Base-by-base conservation (phyloP, 2,888 invertebrate genomes). In the Ceratothoa steindachneri region DNA sequence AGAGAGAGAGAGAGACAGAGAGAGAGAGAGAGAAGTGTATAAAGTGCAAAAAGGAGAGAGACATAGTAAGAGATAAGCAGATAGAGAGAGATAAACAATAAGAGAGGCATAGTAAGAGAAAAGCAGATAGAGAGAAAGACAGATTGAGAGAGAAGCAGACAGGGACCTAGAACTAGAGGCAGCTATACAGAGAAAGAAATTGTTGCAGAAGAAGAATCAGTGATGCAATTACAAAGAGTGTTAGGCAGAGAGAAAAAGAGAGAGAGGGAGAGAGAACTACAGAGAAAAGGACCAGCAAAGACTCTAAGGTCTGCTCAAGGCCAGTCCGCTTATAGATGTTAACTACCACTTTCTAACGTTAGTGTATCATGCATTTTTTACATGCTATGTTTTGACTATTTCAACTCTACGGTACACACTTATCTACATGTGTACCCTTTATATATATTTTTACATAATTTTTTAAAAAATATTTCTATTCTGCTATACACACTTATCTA, bases 121-220 rank as follows among this genome's bases (percentile, higher is more conserved):
- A 67, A 22, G 29, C 28, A 67, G 29, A 67, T 27, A 67, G 29
- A 67, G 28, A 67, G 5, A 29, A 5, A 67, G 29, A 67, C 28
- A 67, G 31, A 30, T 27, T 28, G 67, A 67, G 67, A 67, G 67
- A 67, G 31, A 67, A 19, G n/a, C 9, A 60, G 60, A 60, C 9
- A 60, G n/a, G 9, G 4, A 41, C 41, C 9, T 9, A 15, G 15
- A 15, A 41, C 9, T 9, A 15, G 15, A 15, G 15, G 15, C 9
- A 41, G 41, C 7, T 7, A 41, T 7, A 41, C 9, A 41, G 41
- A 41, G 41, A 41, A 7, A 41, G 15, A 41, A 41, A 41, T 41
- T 41, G 7, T 41, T 15, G 15, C 41, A 9, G 41, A 41, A 41
- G 15, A 41, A 15, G 15, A 41, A 41, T 41, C 9, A 41, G n/a